Percentiles rank a stretch among this genome's conserved stretches.
Evolutionary conservation across 2,888 invertebrate species (phyloP).

Genomic region (Archips xylosteana): DNA sequence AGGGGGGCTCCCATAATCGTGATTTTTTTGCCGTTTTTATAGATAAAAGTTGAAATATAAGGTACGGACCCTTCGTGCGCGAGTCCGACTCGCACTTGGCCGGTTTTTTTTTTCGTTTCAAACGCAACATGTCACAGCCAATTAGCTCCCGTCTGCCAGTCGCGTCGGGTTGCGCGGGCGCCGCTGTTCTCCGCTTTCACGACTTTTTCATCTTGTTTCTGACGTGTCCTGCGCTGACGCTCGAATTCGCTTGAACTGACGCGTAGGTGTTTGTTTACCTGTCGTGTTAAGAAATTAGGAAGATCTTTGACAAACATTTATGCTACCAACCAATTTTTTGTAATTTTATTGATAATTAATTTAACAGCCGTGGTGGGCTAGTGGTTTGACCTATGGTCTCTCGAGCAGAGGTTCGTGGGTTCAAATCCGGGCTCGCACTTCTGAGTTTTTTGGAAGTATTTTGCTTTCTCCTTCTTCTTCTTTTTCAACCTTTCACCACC

Average conservation of each 20-base stretch:
- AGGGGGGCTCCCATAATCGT: too few species aligned
- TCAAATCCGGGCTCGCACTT: too few species aligned
- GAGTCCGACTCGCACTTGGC: too few species aligned
- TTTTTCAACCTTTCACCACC: too few species aligned
- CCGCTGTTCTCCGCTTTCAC: slow-evolving; percentile 2
- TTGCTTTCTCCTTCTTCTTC: too few species aligned
- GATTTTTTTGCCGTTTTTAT: too few species aligned
- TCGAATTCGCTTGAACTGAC: slow-evolving; percentile 23
- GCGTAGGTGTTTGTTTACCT: slow-evolving; percentile 4
- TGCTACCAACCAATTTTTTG: not conserved
- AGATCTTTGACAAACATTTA: not conserved
- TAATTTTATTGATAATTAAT: not conserved
- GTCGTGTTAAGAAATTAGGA: slow-evolving; percentile 4
- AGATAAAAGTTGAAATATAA: too few species aligned
- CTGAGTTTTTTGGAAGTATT: too few species aligned
- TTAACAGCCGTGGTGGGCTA: too few species aligned
- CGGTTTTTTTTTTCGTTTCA: not conserved
- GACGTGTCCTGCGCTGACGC: not conserved
- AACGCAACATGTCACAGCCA: slow-evolving; percentile 19
- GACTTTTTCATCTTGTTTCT: slow-evolving; percentile 7
- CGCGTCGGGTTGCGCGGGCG: not conserved
- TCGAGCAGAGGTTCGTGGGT: too few species aligned
- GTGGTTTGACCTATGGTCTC: too few species aligned
- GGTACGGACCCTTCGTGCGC: too few species aligned
- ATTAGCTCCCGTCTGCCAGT: slow-evolving; percentile 16